Conservation (phyloP, 2,888 invertebrate species). For the Punctoribates punctum region DNA sequence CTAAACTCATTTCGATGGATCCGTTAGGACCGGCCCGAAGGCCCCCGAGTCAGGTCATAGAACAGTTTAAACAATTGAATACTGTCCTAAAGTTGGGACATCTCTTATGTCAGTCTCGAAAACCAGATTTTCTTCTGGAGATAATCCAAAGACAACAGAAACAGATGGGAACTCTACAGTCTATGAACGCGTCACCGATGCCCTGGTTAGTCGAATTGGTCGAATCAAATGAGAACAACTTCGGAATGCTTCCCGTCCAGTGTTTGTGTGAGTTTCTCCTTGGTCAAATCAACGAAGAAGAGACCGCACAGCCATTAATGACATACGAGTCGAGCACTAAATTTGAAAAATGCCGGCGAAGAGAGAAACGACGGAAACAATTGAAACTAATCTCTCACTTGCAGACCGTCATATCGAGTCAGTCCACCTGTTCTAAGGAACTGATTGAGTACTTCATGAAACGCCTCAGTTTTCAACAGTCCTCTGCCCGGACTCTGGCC, state of each 20-base stretch:
- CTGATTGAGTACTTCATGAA: slow-evolving; percentile 84
- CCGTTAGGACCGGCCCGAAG: slow-evolving; percentile 63
- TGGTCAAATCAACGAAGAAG: slow-evolving; percentile 51
- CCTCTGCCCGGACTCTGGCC: slow-evolving; percentile 71
- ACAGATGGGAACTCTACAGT: neutral
- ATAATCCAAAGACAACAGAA: slow-evolving; percentile 77
- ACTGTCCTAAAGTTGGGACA: slow-evolving; percentile 77
- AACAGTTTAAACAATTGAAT: slow-evolving; percentile 73
- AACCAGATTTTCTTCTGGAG: slow-evolving; percentile 85
- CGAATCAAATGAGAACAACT: slow-evolving; percentile 80
- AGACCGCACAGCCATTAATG: slow-evolving; percentile 56
- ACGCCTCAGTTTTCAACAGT: slow-evolving; percentile 75
- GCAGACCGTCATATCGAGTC: slow-evolving; percentile 60
- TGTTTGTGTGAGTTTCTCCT: slow-evolving; percentile 93
- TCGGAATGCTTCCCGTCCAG: slow-evolving; percentile 89
- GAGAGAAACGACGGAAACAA: slow-evolving; percentile 66
- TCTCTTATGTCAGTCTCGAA: slow-evolving; percentile 77
- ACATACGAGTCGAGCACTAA: slow-evolving; percentile 60
- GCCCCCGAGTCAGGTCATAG: slow-evolving; percentile 71
- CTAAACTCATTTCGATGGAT: slow-evolving; percentile 79
- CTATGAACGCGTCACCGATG: slow-evolving; percentile 63
- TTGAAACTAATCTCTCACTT: slow-evolving; percentile 69
- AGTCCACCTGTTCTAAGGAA: slow-evolving; percentile 61
- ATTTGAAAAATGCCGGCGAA: slow-evolving; percentile 51
- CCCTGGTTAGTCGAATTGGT: slow-evolving; percentile 94